Evolutionary conservation across 2,113 vertebrate genomes (phyloP).

Genomic region (Rousettus leschenaultii): DNA sequence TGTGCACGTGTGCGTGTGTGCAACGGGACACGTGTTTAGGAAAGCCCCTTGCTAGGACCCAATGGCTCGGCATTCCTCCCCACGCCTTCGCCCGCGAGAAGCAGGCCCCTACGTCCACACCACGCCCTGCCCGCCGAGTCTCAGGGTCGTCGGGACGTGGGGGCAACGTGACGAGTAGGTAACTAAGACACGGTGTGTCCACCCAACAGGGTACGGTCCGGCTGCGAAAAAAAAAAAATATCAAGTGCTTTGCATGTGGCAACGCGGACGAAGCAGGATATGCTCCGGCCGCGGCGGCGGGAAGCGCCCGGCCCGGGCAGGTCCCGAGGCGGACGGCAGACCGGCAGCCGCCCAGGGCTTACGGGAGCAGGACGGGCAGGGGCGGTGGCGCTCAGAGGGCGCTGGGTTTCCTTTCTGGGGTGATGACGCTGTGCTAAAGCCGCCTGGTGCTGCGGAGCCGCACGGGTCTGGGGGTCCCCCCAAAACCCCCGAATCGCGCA

Average conservation of each 20-base stretch:
- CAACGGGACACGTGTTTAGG: too few species aligned
- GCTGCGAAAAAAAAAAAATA: not conserved
- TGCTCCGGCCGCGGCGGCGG: too few species aligned
- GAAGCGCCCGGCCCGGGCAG: not conserved
- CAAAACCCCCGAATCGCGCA: too few species aligned
- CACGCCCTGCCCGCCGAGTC: too few species aligned
- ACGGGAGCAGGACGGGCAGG: not conserved
- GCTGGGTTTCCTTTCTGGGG: not conserved
- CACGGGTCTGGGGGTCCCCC: too few species aligned
- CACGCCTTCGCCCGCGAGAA: not conserved
- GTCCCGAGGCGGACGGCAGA: not conserved
- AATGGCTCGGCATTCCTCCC: not conserved
- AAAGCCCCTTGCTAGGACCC: not conserved
- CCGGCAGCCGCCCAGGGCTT: not conserved
- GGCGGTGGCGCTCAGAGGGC: too few species aligned
- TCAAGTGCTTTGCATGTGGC: accelerated
- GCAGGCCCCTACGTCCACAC: too few species aligned
- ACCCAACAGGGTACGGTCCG: not conserved
- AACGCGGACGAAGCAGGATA: too few species aligned
- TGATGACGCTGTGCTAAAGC: not conserved
- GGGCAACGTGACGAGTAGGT: too few species aligned
- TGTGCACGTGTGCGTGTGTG: too few species aligned
- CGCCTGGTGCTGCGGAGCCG: not conserved
- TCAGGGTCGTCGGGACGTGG: too few species aligned
- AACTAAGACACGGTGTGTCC: not conserved